These are phyloP conservation scores for Philhelius pedissequus DNA, from an alignment of 2,888 invertebrate species.

Conservation along the genomic window DNA sequence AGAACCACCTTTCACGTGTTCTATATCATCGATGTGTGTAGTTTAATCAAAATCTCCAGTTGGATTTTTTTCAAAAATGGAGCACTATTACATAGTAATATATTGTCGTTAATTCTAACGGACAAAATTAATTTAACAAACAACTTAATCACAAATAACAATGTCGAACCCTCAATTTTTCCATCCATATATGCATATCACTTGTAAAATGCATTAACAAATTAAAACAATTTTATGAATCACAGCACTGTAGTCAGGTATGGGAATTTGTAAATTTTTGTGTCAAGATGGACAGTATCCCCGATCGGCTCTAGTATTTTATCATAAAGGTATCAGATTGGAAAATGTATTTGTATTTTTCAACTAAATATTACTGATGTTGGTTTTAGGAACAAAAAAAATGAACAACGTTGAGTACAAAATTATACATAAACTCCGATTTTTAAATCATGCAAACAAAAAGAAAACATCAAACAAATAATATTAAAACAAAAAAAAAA, in stretches of 20 bases:
- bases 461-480: background rate
- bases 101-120: too few species aligned
- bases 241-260: background rate
- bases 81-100: too few species aligned
- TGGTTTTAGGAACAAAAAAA: constrained; percentile 11
- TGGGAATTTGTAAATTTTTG: constrained; percentile 49
- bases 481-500: background rate
- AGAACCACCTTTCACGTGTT: too few species aligned
- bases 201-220: too few species aligned
- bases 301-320: constrained; percentile 47
- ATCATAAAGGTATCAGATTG: constrained; percentile 37
- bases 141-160: too few species aligned
- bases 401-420: background rate
- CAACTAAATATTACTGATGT: constrained; percentile 26
- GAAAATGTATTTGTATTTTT: constrained; percentile 42
- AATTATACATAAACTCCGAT: constrained; percentile 32
- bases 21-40: too few species aligned
- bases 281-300: constrained; percentile 53
- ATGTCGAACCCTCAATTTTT: too few species aligned
- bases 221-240: background rate
- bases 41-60: too few species aligned
- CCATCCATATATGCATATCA: too few species aligned
- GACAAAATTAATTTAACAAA: too few species aligned
- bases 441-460: constrained; percentile 1
- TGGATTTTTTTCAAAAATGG: too few species aligned